Evolutionary conservation across 2,888 invertebrate species (phyloP).

Genomic region (Tenthredo mesomela): DNA sequence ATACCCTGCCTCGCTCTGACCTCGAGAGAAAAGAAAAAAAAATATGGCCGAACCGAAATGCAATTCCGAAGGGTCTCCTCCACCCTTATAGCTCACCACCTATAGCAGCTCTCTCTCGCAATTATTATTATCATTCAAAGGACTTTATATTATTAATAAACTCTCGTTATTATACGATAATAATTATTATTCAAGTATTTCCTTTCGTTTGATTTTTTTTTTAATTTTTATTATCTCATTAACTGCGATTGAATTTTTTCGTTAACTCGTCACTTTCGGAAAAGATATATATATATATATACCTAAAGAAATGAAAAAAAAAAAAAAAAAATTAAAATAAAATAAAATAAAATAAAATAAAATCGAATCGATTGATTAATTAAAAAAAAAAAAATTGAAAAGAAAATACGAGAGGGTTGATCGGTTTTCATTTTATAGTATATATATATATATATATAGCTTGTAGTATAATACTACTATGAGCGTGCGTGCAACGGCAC

Average conservation of each 20-base stretch:
- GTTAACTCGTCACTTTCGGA: neutral
- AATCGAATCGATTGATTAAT: too few species aligned
- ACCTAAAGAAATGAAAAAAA: neutral
- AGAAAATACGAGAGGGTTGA: neutral
- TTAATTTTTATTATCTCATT: too few species aligned
- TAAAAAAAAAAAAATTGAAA: neutral
- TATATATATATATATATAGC: too few species aligned
- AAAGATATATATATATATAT: too few species aligned
- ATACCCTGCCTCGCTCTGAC: neutral
- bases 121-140: neutral
- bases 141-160: too few species aligned
- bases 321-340: neutral
- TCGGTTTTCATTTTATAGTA: neutral
- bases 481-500: neutral
- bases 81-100: neutral
- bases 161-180: neutral
- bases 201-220: too few species aligned
- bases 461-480: too few species aligned
- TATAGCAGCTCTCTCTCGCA: neutral
- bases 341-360: neutral
- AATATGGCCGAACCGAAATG: slow-evolving; percentile 74
- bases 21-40: slow-evolving; percentile 60
- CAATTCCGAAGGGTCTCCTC: slow-evolving; percentile 66
- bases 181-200: too few species aligned
- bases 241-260: too few species aligned